A percentile compares a stretch with the other conserved stretches of the same genome.
These are phyloP conservation scores for Anthophora plumipes DNA, from an alignment of 2,888 invertebrate genomes.

Conservation along the genomic window DNA sequence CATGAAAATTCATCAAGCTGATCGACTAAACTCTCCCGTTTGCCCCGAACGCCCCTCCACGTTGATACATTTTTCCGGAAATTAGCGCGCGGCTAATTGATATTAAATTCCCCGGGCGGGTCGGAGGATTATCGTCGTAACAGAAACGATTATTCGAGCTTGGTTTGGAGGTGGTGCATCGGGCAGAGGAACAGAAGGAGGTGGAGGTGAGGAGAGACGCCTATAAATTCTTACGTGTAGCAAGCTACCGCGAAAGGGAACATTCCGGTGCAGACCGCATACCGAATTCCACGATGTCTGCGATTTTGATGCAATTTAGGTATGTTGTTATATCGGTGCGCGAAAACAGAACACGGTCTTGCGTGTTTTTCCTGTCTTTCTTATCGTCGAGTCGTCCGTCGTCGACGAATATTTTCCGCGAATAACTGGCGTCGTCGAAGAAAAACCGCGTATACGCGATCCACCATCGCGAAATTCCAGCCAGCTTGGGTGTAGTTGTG, in stretches of 20 bases:
- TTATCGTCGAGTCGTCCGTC: neutral
- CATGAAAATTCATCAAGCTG: neutral
- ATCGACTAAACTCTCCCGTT: neutral
- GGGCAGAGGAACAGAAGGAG: neutral
- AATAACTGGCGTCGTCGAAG: slow-evolving; percentile 19
- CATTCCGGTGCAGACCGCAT: slow-evolving; percentile 51
- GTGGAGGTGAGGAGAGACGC: neutral
- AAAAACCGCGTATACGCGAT: slow-evolving; percentile 13
- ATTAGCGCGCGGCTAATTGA: slow-evolving; percentile 35
- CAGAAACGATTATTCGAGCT: slow-evolving; percentile 22
- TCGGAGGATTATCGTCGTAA: slow-evolving; percentile 23
- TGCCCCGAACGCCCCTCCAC: too few relatives aligned
- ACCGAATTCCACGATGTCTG: slow-evolving; percentile 56
- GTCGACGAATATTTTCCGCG: slow-evolving; percentile 39
- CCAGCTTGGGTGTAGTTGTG: too few relatives aligned
- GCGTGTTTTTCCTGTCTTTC: slow-evolving; percentile 27
- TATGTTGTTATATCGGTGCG: slow-evolving; percentile 31
- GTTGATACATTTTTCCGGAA: slow-evolving; percentile 6
- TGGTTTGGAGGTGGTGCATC: neutral
- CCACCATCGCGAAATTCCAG: neutral
- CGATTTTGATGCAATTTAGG: slow-evolving; percentile 54
- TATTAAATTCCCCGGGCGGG: slow-evolving; percentile 38
- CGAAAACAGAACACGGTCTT: slow-evolving; percentile 14
- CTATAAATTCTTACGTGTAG: slow-evolving; percentile 41
- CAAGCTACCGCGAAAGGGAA: slow-evolving; percentile 25